Conservation (phyloP, 2,113 vertebrate genomes). For the Myxocyprinus asiaticus region DNA sequence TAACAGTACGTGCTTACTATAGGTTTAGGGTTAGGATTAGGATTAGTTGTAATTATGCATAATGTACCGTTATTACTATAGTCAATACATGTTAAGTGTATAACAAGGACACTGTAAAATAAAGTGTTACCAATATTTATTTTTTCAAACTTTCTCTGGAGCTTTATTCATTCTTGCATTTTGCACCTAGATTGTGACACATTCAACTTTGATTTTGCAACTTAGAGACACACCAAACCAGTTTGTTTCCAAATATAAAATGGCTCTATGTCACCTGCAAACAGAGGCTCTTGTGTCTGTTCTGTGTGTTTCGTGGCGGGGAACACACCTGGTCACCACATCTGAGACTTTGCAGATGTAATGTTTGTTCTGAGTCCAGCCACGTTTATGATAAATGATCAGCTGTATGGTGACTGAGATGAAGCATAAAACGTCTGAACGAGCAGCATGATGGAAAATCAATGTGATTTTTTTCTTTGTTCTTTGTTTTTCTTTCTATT, state of each 20-base stretch:
- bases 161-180: too few species aligned
- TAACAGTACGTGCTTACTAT: too few species aligned
- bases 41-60: too few species aligned
- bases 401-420: slow-evolving; percentile 2
- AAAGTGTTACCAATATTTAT: too few species aligned
- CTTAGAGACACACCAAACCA: too few species aligned
- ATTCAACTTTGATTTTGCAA: not conserved
- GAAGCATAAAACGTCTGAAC: not conserved
- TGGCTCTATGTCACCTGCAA: not conserved
- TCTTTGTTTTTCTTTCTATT: not conserved
- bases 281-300: not conserved
- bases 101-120: too few species aligned
- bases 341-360: not conserved
- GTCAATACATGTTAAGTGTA: too few species aligned
- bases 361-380: slow-evolving; percentile 10
- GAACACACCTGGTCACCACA: too few species aligned
- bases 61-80: too few species aligned
- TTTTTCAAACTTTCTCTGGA: too few species aligned
- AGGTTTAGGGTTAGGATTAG: too few species aligned
- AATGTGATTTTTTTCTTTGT: slow-evolving; percentile 11
- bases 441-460: not conserved
- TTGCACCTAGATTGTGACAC: not conserved
- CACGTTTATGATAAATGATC: not conserved
- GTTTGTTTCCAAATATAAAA: not conserved
- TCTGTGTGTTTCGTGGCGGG: not conserved